Percentiles rank a stretch among this genome's conserved stretches.
phyloP scores from a whole-genome alignment of 2,888 invertebrate species.

The Syritta pipiens region DNA sequence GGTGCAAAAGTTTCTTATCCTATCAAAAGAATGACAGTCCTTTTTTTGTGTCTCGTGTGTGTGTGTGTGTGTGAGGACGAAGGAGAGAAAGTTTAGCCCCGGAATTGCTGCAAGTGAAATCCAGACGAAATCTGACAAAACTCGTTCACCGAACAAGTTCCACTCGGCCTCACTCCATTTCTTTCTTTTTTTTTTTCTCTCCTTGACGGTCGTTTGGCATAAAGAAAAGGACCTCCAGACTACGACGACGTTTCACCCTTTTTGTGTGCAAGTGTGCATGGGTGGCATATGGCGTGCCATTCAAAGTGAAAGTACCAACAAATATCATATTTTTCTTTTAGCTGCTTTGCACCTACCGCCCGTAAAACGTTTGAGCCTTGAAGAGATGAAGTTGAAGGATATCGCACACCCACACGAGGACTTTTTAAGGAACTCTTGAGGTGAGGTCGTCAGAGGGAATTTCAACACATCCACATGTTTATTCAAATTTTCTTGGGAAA shows the following conservation, averaged over 20 bases:
- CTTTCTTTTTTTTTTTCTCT: neutral
- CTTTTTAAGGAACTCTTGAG: slow-evolving; percentile 3
- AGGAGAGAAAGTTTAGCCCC: slow-evolving; percentile 47
- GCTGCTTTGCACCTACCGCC: neutral
- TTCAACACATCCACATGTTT: slow-evolving; percentile 37
- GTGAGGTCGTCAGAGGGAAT: neutral
- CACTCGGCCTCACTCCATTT: neutral
- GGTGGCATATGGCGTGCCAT: slow-evolving; percentile 30
- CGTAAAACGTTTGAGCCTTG: slow-evolving; percentile 35
- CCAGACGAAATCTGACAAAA: slow-evolving; percentile 69
- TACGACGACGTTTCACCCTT: slow-evolving; percentile 7
- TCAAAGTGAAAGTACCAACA: slow-evolving; percentile 62
- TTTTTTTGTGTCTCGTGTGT: neutral
- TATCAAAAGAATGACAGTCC: slow-evolving; percentile 46
- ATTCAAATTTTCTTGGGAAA: slow-evolving; percentile 62
- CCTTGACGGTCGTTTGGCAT: slow-evolving; percentile 21
- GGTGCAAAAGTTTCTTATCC: slow-evolving; percentile 61
- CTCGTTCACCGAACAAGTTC: slow-evolving; percentile 41
- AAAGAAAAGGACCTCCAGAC: slow-evolving; percentile 52
- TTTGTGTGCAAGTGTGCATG: neutral
- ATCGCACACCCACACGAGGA: neutral
- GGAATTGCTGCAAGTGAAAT: slow-evolving; percentile 68
- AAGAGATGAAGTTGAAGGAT: slow-evolving; percentile 53
- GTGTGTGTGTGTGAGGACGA: neutral
- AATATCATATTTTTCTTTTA: neutral